Conservation (phyloP, 2,113 vertebrate genomes). For the Proteles cristata region DNA sequence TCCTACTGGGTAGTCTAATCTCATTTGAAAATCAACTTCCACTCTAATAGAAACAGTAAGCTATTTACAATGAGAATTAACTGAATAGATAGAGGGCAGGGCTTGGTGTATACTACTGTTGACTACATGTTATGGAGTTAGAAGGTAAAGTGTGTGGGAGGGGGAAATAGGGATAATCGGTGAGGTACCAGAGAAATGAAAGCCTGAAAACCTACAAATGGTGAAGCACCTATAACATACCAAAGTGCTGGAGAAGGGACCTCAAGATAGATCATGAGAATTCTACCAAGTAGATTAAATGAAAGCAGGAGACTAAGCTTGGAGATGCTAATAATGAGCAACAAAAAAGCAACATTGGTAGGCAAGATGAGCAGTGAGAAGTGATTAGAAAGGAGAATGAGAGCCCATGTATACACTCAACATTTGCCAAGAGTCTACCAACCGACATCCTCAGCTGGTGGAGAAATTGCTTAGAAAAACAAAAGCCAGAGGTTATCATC, state of each 20-base stretch:
- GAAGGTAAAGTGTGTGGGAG: neutral
- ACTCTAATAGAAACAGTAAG: neutral
- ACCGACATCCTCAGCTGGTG: neutral
- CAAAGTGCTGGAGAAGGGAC: neutral
- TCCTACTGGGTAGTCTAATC: neutral
- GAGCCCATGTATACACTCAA: neutral
- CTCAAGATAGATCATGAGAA: neutral
- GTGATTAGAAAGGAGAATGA: neutral
- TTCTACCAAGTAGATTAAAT: neutral
- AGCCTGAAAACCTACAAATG: neutral
- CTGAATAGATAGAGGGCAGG: neutral
- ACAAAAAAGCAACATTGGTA: neutral
- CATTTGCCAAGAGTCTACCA: neutral
- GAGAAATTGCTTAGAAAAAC: neutral
- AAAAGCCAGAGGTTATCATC: neutral
- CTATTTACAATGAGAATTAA: neutral
- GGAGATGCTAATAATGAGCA: neutral
- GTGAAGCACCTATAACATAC: neutral
- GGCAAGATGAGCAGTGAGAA: neutral
- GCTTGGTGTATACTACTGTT: neutral
- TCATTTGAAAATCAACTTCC: neutral
- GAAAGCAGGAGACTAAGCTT: neutral
- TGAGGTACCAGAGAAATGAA: neutral
- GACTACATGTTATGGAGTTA: neutral
- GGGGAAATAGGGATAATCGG: fast-evolving